These are phyloP conservation scores for Eupithecia inturbata DNA, from an alignment of 2,888 invertebrate species.

Conservation along the genomic window DNA sequence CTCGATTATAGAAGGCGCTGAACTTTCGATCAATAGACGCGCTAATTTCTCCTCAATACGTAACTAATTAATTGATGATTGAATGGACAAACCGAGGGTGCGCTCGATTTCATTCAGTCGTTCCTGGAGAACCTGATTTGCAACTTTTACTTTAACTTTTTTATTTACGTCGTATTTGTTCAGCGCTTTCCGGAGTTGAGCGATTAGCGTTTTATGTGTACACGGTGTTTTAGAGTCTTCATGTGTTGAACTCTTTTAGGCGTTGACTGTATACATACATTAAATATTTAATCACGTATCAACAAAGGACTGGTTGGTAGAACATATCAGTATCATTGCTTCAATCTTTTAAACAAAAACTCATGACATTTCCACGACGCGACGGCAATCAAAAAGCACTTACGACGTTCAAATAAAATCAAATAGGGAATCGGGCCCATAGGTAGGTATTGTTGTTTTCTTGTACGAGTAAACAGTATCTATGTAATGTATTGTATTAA, in stretches of 20 bases:
- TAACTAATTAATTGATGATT: neutral
- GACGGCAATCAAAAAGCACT: conserved; percentile 6
- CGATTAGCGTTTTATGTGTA: neutral
- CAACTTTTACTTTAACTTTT: neutral
- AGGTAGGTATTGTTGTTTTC: conserved; percentile 7
- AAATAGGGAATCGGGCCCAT: conserved; percentile 3
- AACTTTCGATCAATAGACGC: neutral
- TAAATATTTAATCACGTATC: neutral
- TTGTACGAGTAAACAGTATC: neutral
- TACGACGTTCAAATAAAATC: neutral
- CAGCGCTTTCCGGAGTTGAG: neutral
- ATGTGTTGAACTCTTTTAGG: neutral
- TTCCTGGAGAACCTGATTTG: neutral
- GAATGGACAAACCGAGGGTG: neutral
- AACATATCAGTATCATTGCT: neutral
- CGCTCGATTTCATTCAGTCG: neutral
- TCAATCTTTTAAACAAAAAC: neutral
- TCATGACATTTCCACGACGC: neutral
- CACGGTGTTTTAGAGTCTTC: neutral
- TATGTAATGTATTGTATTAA: no score
- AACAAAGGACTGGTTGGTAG: neutral
- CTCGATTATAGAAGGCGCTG: neutral
- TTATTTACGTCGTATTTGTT: neutral
- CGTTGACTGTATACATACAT: neutral
- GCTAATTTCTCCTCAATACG: neutral